Percentiles rank a stretch among this genome's conserved stretches.
phyloP scores from a whole-genome alignment of 64 coral and sea anemone species.

The Montipora sp. region DNA sequence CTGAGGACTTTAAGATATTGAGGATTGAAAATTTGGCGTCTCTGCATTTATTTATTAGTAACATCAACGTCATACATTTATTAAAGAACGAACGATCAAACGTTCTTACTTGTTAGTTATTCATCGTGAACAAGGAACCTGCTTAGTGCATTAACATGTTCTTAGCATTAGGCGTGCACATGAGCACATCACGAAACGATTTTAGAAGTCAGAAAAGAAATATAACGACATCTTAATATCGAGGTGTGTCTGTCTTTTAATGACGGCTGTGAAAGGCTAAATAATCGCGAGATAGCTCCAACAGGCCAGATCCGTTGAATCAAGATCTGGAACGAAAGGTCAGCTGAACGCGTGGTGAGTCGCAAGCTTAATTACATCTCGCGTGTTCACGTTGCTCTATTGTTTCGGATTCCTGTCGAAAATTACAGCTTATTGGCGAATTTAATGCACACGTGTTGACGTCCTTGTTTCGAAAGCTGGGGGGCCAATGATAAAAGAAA shows the following conservation, averaged over 20 bases:
- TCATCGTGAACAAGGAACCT: too few species aligned
- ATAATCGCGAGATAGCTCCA: not conserved
- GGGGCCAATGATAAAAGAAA: not conserved
- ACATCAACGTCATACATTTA: not conserved
- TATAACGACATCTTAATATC: not conserved
- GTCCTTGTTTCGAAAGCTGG: not conserved
- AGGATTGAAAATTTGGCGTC: not conserved
- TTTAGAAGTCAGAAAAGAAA: not conserved
- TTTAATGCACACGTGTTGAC: slow-evolving; percentile 23
- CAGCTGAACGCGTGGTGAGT: slow-evolving; percentile 5
- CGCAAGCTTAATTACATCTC: not conserved
- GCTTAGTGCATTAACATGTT: too few species aligned
- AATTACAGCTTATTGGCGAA: not conserved
- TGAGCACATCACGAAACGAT: not conserved
- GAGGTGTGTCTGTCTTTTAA: not conserved
- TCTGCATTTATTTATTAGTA: not conserved
- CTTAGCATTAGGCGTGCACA: too few species aligned
- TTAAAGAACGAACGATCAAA: not conserved
- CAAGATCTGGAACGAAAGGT: not conserved
- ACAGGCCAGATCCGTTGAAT: not conserved
- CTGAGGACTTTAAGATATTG: slow-evolving; percentile 31
- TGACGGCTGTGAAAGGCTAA: not conserved
- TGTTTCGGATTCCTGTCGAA: not conserved
- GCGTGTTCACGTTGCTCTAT: not conserved
- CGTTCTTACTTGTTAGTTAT: too few species aligned